phyloP scores from a whole-genome alignment of 2,888 invertebrate species.

The Acleris literana region DNA sequence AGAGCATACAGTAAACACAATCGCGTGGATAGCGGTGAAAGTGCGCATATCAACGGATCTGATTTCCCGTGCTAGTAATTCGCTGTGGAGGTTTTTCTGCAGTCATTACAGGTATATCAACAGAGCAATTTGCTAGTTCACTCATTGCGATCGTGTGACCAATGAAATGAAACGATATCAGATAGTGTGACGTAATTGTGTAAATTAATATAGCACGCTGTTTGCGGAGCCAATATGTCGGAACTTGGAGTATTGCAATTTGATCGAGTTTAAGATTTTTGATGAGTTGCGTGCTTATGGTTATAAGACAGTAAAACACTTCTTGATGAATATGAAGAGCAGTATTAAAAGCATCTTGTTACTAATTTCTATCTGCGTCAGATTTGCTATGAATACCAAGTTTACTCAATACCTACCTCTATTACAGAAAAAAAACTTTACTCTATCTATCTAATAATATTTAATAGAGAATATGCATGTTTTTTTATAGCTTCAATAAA shows the following conservation, averaged over 20 bases:
- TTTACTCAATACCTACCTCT: too few species aligned
- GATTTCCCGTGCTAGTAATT: constrained; percentile 28
- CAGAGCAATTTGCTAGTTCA: constrained; percentile 19
- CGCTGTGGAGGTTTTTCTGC: constrained; percentile 19
- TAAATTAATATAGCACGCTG: constrained; percentile 10
- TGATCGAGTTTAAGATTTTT: constrained; percentile 1
- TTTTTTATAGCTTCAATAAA: too few species aligned
- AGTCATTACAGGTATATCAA: constrained; percentile 15
- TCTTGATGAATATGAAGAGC: too few species aligned
- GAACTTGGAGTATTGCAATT: neutral
- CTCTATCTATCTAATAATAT: too few species aligned
- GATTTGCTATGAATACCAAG: too few species aligned
- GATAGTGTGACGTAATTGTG: constrained; percentile 28
- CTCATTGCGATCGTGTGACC: constrained; percentile 3
- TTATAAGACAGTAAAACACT: too few species aligned
- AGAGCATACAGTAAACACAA: constrained; percentile 12
- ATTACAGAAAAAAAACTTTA: too few species aligned
- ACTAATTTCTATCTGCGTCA: too few species aligned
- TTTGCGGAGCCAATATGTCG: constrained; percentile 6
- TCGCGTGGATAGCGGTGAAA: constrained; percentile 20
- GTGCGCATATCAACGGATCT: constrained; percentile 27
- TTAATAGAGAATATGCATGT: too few species aligned
- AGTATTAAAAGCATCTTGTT: too few species aligned
- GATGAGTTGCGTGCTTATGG: neutral
- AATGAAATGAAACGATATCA: constrained; percentile 22